phyloP scores from a whole-genome alignment of 2,888 invertebrate genomes.

The Erynnis tages region DNA sequence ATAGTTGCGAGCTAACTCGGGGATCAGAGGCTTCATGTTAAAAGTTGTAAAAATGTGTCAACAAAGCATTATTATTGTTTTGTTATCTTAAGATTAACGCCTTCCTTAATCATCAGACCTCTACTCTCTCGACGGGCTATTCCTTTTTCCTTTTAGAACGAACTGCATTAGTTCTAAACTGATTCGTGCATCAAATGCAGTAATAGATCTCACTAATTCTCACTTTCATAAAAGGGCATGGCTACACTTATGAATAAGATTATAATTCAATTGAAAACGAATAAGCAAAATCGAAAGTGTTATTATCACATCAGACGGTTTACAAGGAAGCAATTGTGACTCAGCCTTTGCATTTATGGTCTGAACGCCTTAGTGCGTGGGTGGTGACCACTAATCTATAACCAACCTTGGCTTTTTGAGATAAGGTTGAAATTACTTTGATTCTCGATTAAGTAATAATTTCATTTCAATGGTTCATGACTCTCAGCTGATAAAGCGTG shows the following conservation, averaged over 20 bases:
- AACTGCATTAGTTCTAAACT: too few relatives aligned
- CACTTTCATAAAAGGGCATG: not conserved
- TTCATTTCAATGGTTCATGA: not conserved
- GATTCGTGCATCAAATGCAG: too few relatives aligned
- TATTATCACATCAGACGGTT: slow-evolving; percentile 8
- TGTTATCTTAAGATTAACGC: too few relatives aligned
- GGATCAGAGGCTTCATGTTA: too few relatives aligned
- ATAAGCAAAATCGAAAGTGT: slow-evolving; percentile 19
- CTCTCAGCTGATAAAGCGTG: slow-evolving; percentile 6
- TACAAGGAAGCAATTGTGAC: slow-evolving; percentile 21
- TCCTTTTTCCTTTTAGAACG: too few relatives aligned
- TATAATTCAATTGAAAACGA: slow-evolving; percentile 2
- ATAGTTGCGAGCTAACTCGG: too few relatives aligned
- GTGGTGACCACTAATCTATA: not conserved
- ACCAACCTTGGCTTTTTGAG: not conserved
- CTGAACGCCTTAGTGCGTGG: slow-evolving; percentile 6
- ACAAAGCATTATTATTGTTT: too few relatives aligned
- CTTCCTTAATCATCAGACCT: too few relatives aligned
- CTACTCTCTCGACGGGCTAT: too few relatives aligned
- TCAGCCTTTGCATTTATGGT: slow-evolving; percentile 18
- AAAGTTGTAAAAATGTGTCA: not conserved
- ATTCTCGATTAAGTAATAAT: not conserved
- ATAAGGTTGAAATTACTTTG: not conserved
- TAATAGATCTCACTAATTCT: too few relatives aligned
- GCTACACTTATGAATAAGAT: not conserved